Evolutionary conservation across 2,797 vertebrate genomes (phyloP).

Genomic region (Rhinophrynus dorsalis): DNA sequence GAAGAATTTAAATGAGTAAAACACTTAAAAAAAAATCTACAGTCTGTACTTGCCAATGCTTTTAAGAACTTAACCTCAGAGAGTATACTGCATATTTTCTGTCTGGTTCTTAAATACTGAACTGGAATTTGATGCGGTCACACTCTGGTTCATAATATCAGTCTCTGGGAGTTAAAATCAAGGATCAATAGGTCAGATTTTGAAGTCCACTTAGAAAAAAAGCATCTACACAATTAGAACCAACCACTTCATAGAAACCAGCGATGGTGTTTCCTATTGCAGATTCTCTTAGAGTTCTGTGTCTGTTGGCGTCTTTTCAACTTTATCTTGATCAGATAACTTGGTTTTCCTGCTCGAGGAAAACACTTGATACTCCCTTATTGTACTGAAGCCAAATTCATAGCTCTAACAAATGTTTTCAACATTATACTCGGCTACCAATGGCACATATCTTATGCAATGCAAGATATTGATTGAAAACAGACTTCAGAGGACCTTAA

Average conservation of each 20-base stretch:
- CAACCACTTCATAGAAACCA: background rate
- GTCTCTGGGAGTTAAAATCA: constrained; percentile 23
- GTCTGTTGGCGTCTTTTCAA: constrained; percentile 8
- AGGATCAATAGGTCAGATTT: constrained; percentile 17
- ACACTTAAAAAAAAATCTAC: background rate
- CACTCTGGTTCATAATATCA: background rate
- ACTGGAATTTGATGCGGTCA: constrained; percentile 36
- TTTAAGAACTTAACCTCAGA: constrained; percentile 25
- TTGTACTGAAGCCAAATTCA: constrained; percentile 20
- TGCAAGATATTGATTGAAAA: constrained; percentile 22
- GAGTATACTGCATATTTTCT: background rate
- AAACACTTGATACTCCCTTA: constrained; percentile 31
- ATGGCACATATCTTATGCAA: constrained; percentile 2
- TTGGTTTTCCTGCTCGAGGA: constrained; percentile 14
- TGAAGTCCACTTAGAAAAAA: background rate
- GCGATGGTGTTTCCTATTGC: constrained; percentile 4
- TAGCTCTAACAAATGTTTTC: constrained; percentile 29
- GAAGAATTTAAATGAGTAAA: constrained; percentile 8
- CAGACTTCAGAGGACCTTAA: background rate
- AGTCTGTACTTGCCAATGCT: constrained; percentile 5
- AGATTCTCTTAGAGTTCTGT: background rate
- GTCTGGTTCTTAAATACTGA: constrained; percentile 21
- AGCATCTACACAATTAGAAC: no score
- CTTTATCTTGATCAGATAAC: constrained; percentile 34
- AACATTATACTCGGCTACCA: constrained; percentile 29